Base-by-base conservation (phyloP, 2,113 vertebrate species). In the Mystacornis crossleyi region DNA sequence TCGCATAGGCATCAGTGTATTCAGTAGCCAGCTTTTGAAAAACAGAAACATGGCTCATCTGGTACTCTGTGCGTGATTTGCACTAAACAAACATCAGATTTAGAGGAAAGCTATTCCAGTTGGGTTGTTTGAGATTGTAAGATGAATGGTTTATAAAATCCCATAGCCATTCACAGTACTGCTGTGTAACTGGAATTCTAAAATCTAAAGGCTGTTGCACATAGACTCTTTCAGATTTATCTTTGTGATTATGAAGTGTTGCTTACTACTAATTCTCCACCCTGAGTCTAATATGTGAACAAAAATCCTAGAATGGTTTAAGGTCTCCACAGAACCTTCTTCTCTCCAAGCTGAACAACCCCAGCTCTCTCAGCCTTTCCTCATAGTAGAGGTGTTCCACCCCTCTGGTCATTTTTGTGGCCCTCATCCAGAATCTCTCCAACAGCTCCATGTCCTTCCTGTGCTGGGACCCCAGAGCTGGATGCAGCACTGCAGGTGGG, bases 311-410 rank as follows among this genome's bases (percentile, higher is more conserved):
- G 57, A 81, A 57, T 19, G 6, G 10, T 18, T 60, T 55, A 48
- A 62, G 42, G 34, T 21, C 3, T 55, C 11, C 23, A 2, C 0
- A 2, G 74, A 71, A 40, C 29, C 16, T 62, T 69, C 7, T 51
- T 45, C 10, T 29, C 26, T 55, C 17, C 29, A 54, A 58, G 20
- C 6, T 86, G 13, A 66, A 21, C 7, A 58, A 21, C 13, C 7
- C 6, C 14, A 77, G 4, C 7, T 71, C 4, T 21, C 18, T 71
- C 48, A 71, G 20, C 31, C 14, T 48, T 47, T 55, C 57, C 5
- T 64, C 34, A 21, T 0, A 55, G 8, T 7, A 50, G 53, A 67
- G 7, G 8, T 0, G 0, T 3, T 77, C 34, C 16, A 50, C 2
- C 2, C 31, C 10, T 50, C 51, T 60, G 21, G 34, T 12, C 3